Percentiles rank a stretch among this genome's conserved stretches.
phyloP scores from a whole-genome alignment of 1,140 invertebrate species.

The Leptopilina clavipes region DNA sequence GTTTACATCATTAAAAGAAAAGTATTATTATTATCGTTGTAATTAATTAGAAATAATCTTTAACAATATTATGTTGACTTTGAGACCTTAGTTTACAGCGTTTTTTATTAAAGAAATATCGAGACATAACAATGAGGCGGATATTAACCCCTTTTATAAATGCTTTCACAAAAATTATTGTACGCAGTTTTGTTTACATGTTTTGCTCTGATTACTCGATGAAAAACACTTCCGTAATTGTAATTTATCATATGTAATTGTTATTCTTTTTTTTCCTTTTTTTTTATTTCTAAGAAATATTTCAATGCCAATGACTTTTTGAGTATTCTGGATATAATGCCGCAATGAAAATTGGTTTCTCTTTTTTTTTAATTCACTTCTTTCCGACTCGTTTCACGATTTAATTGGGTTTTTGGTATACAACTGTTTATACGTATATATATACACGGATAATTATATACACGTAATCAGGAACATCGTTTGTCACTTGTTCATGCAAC shows the following conservation, averaged over 20 bases:
- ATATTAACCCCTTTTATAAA: not conserved
- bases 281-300: not conserved
- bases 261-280: not conserved
- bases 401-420: not conserved
- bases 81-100: not conserved
- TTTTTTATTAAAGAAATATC: not conserved
- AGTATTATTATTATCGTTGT: not conserved
- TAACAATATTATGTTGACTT: conserved; percentile 6
- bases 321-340: not conserved
- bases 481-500: not conserved
- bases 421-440: too few species aligned
- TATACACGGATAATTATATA: conserved; percentile 12
- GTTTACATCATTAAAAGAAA: too few species aligned
- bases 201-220: not conserved
- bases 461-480: not conserved
- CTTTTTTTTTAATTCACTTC: not conserved
- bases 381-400: not conserved
- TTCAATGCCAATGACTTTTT: conserved; percentile 5
- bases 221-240: not conserved
- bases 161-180: too few species aligned
- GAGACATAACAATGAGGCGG: conserved; percentile 10
- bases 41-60: not conserved
- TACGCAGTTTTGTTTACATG: not conserved
- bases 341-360: not conserved
- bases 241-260: too few species aligned